Evolutionary conservation across 2,888 invertebrate species (phyloP).

Genomic region (Nymphalis polychloros): DNA sequence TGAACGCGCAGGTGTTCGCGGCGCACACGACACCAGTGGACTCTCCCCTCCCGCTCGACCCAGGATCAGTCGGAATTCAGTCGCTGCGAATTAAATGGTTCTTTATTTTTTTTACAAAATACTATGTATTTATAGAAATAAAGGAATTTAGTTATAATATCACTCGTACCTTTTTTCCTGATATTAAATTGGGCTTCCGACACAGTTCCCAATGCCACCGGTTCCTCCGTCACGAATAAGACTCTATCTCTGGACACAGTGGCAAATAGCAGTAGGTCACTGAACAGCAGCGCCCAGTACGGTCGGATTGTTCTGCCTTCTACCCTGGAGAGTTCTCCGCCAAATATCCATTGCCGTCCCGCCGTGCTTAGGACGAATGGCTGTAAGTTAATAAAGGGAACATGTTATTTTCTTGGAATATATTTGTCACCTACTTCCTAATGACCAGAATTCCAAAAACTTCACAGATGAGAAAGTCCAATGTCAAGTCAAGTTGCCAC

Average conservation of each 20-base stretch:
- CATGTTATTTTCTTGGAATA: background rate
- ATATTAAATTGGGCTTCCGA: slow-evolving; percentile 93
- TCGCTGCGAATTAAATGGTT: slow-evolving; percentile 78
- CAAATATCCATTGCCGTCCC: slow-evolving; percentile 94
- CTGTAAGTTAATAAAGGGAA: slow-evolving; percentile 57
- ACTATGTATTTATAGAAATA: background rate
- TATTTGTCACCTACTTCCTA: background rate
- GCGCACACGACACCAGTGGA: slow-evolving; percentile 88
- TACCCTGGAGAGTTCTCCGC: slow-evolving; percentile 90
- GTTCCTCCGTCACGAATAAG: slow-evolving; percentile 93
- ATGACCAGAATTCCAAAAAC: background rate
- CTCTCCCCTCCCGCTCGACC: slow-evolving; percentile 87
- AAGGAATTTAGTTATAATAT: slow-evolving; percentile 22
- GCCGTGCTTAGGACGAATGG: slow-evolving; percentile 92
- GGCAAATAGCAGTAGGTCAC: slow-evolving; percentile 91
- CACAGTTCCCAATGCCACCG: slow-evolving; percentile 88
- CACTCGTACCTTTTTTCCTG: slow-evolving; percentile 87
- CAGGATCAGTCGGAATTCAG: slow-evolving; percentile 91
- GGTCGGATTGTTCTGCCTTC: slow-evolving; percentile 91
- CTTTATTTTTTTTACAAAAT: background rate
- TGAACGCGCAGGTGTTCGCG: slow-evolving; percentile 85
- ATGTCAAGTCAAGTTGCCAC: slow-evolving; percentile 8
- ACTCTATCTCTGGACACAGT: slow-evolving; percentile 93
- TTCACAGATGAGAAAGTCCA: too few relatives aligned
- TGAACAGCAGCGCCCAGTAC: slow-evolving; percentile 92